Conservation (phyloP, 2,113 vertebrate genomes). For the Triplophysa dalaica region DNA sequence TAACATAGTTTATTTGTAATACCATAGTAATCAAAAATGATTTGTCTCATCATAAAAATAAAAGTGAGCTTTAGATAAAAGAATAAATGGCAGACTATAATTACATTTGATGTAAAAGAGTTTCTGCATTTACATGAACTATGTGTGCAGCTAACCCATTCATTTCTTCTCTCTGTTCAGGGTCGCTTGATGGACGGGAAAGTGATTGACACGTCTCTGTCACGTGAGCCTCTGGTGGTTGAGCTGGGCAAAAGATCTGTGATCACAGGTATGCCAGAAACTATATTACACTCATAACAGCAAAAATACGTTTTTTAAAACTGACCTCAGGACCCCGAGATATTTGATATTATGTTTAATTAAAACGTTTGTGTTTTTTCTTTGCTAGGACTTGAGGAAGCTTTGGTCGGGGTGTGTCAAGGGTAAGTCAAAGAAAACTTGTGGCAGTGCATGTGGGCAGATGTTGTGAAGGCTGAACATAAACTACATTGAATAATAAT, state of each 20-base stretch:
- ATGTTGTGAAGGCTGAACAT: not conserved
- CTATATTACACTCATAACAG: not conserved
- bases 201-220: slow-evolving; percentile 88
- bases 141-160: too few relatives aligned
- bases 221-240: slow-evolving; percentile 86
- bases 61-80: not conserved
- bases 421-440: slow-evolving; percentile 74
- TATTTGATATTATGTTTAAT: not conserved
- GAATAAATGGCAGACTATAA: not conserved
- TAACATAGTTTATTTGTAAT: too few relatives aligned
- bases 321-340: not conserved
- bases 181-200: slow-evolving; percentile 88
- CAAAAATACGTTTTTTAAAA: too few relatives aligned
- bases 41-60: not conserved
- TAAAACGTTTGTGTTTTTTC: slow-evolving; percentile 10
- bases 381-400: slow-evolving; percentile 88
- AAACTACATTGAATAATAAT: not conserved
- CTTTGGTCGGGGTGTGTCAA: slow-evolving; percentile 90
- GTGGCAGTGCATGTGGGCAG: not conserved
- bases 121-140: too few relatives aligned
- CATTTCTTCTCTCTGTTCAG: slow-evolving; percentile 60
- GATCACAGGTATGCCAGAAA: slow-evolving; percentile 78
- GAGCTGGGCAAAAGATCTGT: slow-evolving; percentile 93
- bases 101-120: too few relatives aligned
- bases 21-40: too few relatives aligned